phyloP scores from a whole-genome alignment of 2,888 invertebrate species.

The Gerris lacustris region DNA sequence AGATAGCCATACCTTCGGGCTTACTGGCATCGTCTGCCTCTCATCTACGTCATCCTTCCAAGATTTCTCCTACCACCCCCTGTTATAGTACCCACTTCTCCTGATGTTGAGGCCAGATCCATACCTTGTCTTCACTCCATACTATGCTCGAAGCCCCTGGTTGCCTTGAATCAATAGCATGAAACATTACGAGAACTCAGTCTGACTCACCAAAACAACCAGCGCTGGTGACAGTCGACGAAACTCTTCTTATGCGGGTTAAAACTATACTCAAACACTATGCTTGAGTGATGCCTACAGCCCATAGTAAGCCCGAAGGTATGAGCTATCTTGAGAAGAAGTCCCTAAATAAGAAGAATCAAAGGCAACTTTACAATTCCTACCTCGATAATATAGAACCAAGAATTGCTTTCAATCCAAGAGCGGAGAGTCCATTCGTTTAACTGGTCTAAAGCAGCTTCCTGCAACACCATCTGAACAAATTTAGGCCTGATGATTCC shows the following conservation, averaged over 20 bases:
- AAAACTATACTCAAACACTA: too few relatives aligned
- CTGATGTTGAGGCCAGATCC: slow-evolving; percentile 9
- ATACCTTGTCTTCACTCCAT: slow-evolving; percentile 15
- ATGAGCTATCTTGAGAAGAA: slow-evolving; percentile 29
- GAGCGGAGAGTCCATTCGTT: background rate
- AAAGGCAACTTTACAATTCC: slow-evolving; percentile 18
- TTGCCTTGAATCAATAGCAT: slow-evolving; percentile 28
- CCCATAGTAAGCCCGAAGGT: slow-evolving; percentile 27
- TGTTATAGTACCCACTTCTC: background rate
- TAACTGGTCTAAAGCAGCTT: background rate
- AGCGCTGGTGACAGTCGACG: too few relatives aligned
- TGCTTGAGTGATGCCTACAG: slow-evolving; percentile 28
- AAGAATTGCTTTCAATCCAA: slow-evolving; percentile 16
- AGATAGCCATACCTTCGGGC: slow-evolving; percentile 28
- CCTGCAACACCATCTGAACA: background rate
- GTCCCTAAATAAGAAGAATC: slow-evolving; percentile 16
- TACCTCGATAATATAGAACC: slow-evolving; percentile 17
- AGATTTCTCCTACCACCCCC: slow-evolving; percentile 16
- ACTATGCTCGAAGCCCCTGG: slow-evolving; percentile 25
- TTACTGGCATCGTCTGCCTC: slow-evolving; percentile 29
- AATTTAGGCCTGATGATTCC: too few relatives aligned
- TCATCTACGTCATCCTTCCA: slow-evolving; percentile 28
- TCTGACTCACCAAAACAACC: slow-evolving; percentile 23
- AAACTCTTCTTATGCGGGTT: too few relatives aligned
- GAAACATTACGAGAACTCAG: slow-evolving; percentile 28